Percentiles rank a stretch among this genome's conserved stretches.
Conservation (phyloP, 2,113 vertebrate species). For the Anser cygnoides region DNA sequence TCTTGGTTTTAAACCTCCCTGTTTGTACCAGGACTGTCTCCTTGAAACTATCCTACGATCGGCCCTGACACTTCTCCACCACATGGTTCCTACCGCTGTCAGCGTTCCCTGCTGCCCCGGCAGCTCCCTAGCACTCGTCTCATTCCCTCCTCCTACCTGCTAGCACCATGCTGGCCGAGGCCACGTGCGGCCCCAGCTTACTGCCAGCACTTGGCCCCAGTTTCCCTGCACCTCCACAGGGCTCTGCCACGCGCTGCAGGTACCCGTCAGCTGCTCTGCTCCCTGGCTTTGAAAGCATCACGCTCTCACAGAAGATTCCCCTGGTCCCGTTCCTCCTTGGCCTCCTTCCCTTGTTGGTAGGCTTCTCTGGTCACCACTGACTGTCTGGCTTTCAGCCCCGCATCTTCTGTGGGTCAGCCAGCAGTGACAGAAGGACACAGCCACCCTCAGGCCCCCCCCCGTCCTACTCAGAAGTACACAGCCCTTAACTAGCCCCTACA, state of each 20-base stretch:
- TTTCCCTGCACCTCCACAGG: accelerated
- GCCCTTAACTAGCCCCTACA: not conserved
- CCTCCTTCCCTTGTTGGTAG: not conserved
- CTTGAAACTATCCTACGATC: not conserved
- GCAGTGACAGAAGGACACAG: not conserved
- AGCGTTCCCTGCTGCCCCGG: not conserved
- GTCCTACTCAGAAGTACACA: not conserved
- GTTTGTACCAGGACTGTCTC: not conserved
- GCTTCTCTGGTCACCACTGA: not conserved
- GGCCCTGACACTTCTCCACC: not conserved
- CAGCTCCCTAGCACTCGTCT: not conserved
- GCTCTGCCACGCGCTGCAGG: not conserved
- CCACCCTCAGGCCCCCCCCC: not conserved
- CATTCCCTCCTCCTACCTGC: not conserved
- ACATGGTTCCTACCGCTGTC: not conserved
- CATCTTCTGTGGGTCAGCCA: not conserved
- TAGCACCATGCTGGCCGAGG: not conserved
- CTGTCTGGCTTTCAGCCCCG: not conserved
- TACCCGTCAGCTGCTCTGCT: not conserved
- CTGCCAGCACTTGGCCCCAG: not conserved
- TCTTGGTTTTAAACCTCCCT: not conserved
- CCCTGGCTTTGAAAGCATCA: not conserved
- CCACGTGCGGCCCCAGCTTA: accelerated
- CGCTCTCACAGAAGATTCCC: not conserved
- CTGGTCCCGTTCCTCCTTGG: not conserved